Evolutionary conservation across 2,888 invertebrate genomes (phyloP).

Genomic region (Chymomyza fuscimana): DNA sequence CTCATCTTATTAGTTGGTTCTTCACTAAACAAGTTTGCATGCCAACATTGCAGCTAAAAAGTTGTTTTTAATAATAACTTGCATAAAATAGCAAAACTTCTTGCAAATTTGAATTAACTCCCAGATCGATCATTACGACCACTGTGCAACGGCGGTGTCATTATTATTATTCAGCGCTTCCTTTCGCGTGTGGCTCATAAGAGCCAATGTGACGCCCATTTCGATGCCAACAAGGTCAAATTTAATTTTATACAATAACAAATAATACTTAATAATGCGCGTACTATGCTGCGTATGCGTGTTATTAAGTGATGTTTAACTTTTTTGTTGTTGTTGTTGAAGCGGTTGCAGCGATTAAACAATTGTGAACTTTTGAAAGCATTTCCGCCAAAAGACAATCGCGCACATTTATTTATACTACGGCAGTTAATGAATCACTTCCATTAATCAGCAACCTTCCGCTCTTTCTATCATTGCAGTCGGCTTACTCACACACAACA

Average conservation of each 20-base stretch:
- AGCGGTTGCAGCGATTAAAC: constrained; percentile 57
- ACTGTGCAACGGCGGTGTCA: constrained; percentile 34
- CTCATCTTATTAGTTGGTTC: too few relatives aligned
- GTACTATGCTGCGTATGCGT: constrained; percentile 52
- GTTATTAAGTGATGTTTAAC: constrained; percentile 28
- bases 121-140: too few relatives aligned
- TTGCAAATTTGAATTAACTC: too few relatives aligned
- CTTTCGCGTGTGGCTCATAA: constrained; percentile 55
- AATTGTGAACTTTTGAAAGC: constrained; percentile 69
- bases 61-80: too few relatives aligned
- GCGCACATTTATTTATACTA: constrained; percentile 7
- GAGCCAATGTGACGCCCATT: constrained; percentile 40
- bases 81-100: too few relatives aligned
- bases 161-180: constrained; percentile 53
- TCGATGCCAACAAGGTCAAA: constrained; percentile 67
- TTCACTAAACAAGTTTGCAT: too few relatives aligned
- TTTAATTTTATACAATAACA: constrained; percentile 57
- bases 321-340: constrained; percentile 45
- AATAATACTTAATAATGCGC: constrained; percentile 52
- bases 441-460: constrained; percentile 54
- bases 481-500: constrained; percentile 26
- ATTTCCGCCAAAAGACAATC: constrained; percentile 54
- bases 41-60: too few relatives aligned
- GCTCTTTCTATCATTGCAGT: constrained; percentile 44
- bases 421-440: constrained; percentile 54